phyloP scores from a whole-genome alignment of 2,113 vertebrate genomes.

The Microtus montanus region DNA sequence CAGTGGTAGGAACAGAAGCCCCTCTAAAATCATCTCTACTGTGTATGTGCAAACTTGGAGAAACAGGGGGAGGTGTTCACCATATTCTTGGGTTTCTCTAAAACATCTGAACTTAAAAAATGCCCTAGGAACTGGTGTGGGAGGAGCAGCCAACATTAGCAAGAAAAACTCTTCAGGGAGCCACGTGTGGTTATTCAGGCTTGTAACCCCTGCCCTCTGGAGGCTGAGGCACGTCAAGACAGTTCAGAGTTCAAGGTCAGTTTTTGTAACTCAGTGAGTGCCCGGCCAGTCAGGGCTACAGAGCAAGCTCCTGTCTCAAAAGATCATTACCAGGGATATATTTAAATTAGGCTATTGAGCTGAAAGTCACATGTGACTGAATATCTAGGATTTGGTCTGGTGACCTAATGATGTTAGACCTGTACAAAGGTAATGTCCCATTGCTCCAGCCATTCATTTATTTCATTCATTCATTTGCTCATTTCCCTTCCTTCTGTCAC shows the following conservation, averaged over 20 bases:
- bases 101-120: slow-evolving; percentile 45
- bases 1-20: not conserved
- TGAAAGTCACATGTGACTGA: not conserved
- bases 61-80: not conserved
- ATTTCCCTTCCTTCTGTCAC: not conserved
- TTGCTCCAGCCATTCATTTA: not conserved
- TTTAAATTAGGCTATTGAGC: not conserved
- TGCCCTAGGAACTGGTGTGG: not conserved
- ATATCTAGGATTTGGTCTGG: not conserved
- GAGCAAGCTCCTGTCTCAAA: not conserved
- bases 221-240: not conserved
- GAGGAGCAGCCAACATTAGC: slow-evolving; percentile 15
- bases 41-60: not conserved
- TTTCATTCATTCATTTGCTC: not conserved
- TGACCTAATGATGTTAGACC: not conserved
- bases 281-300: not conserved
- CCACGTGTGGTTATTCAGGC: not conserved
- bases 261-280: not conserved
- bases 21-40: not conserved
- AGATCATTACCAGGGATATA: not conserved
- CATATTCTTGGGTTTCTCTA: not conserved
- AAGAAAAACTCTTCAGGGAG: not conserved
- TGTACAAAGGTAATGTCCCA: not conserved
- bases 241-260: not conserved
- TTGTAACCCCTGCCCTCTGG: not conserved